phyloP scores from a whole-genome alignment of 2,113 vertebrate genomes.

The Daphoenositta chrysoptera region DNA sequence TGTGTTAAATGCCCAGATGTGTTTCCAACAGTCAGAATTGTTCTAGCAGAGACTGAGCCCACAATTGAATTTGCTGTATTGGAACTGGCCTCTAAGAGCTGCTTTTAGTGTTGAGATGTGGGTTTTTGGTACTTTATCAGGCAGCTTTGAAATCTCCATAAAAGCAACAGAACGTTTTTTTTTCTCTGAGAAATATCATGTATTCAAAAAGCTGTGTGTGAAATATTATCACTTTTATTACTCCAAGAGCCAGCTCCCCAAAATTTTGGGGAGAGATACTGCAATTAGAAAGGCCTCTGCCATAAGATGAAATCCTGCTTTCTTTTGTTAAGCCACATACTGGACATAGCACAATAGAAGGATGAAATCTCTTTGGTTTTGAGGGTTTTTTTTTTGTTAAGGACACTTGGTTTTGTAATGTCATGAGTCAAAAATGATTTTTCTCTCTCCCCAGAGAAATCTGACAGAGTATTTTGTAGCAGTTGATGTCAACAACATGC shows the following conservation, averaged over 20 bases:
- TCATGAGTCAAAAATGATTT: not conserved
- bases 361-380: not conserved
- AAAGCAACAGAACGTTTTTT: not conserved
- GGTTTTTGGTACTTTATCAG: not conserved
- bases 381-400: not conserved
- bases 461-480: slow-evolving; percentile 98
- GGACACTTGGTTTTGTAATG: not conserved
- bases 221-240: not conserved
- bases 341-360: not conserved
- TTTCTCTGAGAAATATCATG: slow-evolving; percentile 9
- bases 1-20: not conserved
- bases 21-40: not conserved
- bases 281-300: not conserved
- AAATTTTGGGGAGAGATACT: not conserved
- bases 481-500: slow-evolving; percentile 98
- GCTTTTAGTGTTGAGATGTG: not conserved
- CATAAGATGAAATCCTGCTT: not conserved
- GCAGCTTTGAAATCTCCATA: not conserved
- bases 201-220: slow-evolving; percentile 30
- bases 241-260: not conserved
- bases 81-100: slow-evolving; percentile 4
- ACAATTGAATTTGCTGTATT: not conserved
- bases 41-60: not conserved
- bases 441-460: slow-evolving; percentile 86
- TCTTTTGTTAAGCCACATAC: not conserved